Percentiles rank a stretch among this genome's conserved stretches.
Conservation (phyloP, 2,888 invertebrate genomes). For the Drosophila fulvimacula region DNA sequence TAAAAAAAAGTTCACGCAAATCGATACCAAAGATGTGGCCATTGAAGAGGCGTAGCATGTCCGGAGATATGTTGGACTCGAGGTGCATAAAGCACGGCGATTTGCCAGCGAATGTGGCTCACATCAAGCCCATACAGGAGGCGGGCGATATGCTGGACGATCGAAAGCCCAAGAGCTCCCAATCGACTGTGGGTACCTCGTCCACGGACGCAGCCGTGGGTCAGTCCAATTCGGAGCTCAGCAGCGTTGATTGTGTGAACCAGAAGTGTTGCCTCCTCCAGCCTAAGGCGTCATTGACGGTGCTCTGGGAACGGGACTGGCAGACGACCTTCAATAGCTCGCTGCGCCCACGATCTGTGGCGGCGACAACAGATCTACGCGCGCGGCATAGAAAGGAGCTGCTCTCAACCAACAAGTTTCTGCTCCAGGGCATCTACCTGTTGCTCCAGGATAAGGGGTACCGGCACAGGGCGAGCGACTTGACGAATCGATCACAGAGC, state of each 20-base stretch:
- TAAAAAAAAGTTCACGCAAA: neutral
- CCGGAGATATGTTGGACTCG: neutral
- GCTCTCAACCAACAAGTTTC: no score
- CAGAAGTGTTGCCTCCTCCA: neutral
- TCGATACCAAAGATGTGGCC: neutral
- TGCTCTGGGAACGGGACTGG: neutral
- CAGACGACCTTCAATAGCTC: neutral
- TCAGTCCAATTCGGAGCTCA: no score
- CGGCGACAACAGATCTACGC: slow-evolving; percentile 4
- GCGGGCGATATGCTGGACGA: slow-evolving; percentile 1
- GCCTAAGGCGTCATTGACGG: no score
- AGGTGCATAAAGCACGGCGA: no score
- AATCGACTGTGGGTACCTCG: neutral
- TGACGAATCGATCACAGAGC: neutral
- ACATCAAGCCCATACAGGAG: neutral
- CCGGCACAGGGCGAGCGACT: no score
- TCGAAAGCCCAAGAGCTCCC: neutral
- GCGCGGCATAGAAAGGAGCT: neutral
- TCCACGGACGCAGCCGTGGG: neutral
- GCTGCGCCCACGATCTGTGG: neutral
- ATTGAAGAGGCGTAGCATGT: neutral
- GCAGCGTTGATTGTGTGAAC: neutral
- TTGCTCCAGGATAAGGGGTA: neutral
- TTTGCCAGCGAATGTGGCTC: neutral
- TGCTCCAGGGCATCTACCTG: neutral